Evolutionary conservation across 2,888 invertebrate species (phyloP), one percentile per base, ranked within the genome.

Genomic region (Aspidiotus destructor): DNA sequence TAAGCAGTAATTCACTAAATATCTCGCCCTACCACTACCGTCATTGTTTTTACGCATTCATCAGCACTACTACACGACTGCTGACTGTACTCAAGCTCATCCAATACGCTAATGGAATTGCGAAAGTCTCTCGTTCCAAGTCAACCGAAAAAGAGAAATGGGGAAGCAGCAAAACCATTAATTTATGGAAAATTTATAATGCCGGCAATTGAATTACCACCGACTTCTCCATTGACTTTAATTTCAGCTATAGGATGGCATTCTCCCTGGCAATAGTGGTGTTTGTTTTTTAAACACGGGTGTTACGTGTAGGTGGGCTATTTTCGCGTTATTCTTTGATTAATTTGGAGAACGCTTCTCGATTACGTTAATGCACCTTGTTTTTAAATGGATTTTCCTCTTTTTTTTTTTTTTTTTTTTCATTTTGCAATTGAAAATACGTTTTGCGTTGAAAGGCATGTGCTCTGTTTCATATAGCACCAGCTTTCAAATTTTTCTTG

Each of bases 181-280:
- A 65, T 65, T 65, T 65, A 65, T 65, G 65, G 65, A 65, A 65
- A 65, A 65, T 65, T 65, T 65, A 65, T 65, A 65, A 65, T 65
- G 65, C 58, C 57, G n/a, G 57, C 65, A 65, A 65, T 65, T 65
- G 65, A 65, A 65, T 65, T 65, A 65, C 65, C 58, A 48, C 54
- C 58, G 65, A 63, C 63, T 63, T 63, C 53, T 63, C 63, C 63
- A 63, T 63, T 63, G 63, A 63, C 53, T 63, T 63, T 63, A 63
- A 63, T 63, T 53, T 53, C 53, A 63, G 63, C 63, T 53, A 53
- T 63, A 63, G 28, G 28, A 28, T 28, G 28, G 28, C 28, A 28
- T 28, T 28, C 28, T 28, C 28, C 28, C 28, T 28, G 28, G 28
- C 28, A 28, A 28, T 28, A 28, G 28, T 28, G 28, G 28, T 28